Evolutionary conservation across 2,888 invertebrate species (phyloP).

Genomic region (Gari tellinella): DNA sequence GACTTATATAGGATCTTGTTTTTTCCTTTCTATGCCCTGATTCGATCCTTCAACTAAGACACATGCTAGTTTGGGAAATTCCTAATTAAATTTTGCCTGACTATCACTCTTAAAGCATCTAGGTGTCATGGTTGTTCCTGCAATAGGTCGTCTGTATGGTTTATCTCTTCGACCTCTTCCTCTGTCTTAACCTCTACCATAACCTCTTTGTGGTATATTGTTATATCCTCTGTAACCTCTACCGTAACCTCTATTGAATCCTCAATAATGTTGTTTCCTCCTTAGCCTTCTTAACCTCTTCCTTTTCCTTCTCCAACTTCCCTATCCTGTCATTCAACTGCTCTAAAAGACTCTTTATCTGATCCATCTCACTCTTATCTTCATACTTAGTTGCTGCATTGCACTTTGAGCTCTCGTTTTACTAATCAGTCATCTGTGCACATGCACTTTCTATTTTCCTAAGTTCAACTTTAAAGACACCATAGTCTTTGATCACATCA

Average conservation of each 20-base stretch:
- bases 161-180: not conserved
- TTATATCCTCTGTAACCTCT: not conserved
- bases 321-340: constrained; percentile 11
- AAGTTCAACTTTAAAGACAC: constrained; percentile 9
- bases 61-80: constrained; percentile 9
- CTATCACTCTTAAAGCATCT: constrained; percentile 9
- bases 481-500: constrained; percentile 2
- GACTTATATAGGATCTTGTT: constrained; percentile 19
- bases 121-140: not conserved
- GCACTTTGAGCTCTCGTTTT: constrained; percentile 5
- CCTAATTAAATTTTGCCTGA: constrained; percentile 3
- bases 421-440: not conserved
- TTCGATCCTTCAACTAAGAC: constrained; percentile 9
- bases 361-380: not conserved
- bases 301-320: constrained; percentile 13
- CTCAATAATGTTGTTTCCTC: not conserved
- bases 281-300: not conserved
- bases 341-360: constrained; percentile 11
- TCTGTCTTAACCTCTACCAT: no score
- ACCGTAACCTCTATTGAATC: not conserved
- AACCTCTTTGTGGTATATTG: not conserved
- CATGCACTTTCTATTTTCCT: constrained; percentile 13
- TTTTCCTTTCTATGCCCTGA: not conserved
- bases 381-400: not conserved
- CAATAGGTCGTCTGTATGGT: not conserved